Conservation (phyloP, 2,888 invertebrate species). For the Agrochola litura region DNA sequence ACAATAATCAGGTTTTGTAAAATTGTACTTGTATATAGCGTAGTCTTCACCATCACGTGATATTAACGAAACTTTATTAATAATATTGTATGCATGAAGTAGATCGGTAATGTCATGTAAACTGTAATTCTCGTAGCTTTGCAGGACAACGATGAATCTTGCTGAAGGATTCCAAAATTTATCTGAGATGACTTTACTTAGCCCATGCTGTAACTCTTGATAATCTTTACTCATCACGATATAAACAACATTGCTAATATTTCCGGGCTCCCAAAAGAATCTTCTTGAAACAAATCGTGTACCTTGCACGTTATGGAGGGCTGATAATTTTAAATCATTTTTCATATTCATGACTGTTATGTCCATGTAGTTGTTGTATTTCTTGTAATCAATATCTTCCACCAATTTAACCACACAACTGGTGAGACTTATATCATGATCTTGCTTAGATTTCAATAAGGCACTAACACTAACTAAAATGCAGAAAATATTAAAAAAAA, state of each 20-base stretch:
- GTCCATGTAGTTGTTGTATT: conserved; percentile 45
- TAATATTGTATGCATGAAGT: conserved; percentile 56
- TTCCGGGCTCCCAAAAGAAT: conserved; percentile 51
- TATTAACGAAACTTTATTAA: conserved; percentile 31
- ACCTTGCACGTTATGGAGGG: conserved; percentile 61
- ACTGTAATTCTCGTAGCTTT: conserved; percentile 48
- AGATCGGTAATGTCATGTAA: conserved; percentile 58
- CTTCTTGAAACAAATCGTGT: conserved; percentile 65
- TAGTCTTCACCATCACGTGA: conserved; percentile 26
- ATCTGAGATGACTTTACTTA: conserved; percentile 60
- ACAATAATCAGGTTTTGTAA: conserved; percentile 57
- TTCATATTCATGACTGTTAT: conserved; percentile 68
- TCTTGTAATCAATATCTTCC: conserved; percentile 44
- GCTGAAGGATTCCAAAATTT: conserved; percentile 71
- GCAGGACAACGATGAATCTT: conserved; percentile 68
- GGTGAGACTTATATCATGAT: conserved; percentile 24
- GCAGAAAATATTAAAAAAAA: not conserved
- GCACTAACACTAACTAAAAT: conserved; percentile 14
- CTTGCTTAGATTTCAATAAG: conserved; percentile 22
- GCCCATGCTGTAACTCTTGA: conserved; percentile 38
- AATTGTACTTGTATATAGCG: conserved; percentile 52
- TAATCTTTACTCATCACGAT: conserved; percentile 64
- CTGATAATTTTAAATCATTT: conserved; percentile 55
- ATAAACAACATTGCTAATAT: conserved; percentile 64
- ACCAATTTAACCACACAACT: conserved; percentile 63